Conservation (phyloP, 2,888 invertebrate species). For the Cantharis lateralis region DNA sequence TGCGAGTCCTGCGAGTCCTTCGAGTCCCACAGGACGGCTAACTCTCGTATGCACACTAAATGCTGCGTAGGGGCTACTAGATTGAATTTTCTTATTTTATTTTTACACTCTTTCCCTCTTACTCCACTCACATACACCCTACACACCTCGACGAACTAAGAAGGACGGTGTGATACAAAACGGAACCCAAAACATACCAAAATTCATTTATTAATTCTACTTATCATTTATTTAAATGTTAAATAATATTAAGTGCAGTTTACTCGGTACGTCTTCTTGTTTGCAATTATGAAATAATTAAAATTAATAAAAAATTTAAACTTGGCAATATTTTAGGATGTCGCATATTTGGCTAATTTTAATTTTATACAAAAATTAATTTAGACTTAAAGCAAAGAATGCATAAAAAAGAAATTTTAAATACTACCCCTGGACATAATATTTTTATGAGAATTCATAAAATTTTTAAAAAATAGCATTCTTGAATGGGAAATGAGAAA, state of each 20-base stretch:
- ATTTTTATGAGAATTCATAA: neutral
- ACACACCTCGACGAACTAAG: conserved; percentile 40
- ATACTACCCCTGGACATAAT: neutral
- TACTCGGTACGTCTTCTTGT: neutral
- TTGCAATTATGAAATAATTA: neutral
- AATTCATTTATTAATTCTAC: neutral
- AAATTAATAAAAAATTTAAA: neutral
- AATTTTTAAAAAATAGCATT: neutral
- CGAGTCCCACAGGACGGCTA: conserved; percentile 32
- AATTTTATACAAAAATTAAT: neutral
- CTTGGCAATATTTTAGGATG: neutral
- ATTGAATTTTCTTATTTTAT: conserved; percentile 57
- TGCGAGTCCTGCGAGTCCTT: conserved; percentile 24
- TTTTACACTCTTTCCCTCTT: conserved; percentile 51
- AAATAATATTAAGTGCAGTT: neutral
- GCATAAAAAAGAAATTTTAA: neutral
- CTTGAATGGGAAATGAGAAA: neutral
- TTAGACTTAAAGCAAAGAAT: neutral
- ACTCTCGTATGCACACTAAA: conserved; percentile 47
- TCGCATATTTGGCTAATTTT: neutral
- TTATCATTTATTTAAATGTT: neutral
- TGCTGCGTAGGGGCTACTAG: conserved; percentile 54
- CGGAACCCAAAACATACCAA: neutral
- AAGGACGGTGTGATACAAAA: conserved; percentile 31
- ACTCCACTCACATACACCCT: conserved; percentile 40